phyloP scores from a whole-genome alignment of 1,140 invertebrate species.

The Rhopalosiphum padi region DNA sequence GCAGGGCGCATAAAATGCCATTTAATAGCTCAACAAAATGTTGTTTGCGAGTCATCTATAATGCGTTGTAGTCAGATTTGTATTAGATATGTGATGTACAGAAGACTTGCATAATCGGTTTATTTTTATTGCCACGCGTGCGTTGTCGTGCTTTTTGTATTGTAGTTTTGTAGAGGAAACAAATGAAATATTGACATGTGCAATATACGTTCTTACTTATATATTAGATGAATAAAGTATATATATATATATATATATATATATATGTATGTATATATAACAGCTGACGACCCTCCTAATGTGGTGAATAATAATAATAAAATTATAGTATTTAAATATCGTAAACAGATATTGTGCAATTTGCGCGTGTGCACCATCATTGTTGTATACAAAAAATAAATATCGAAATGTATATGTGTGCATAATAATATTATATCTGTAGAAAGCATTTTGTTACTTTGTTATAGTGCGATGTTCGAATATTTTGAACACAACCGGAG shows the following conservation, averaged over 20 bases:
- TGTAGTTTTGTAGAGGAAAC: background rate
- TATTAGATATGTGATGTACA: background rate
- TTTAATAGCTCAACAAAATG: background rate
- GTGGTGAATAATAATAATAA: background rate
- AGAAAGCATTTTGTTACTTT: background rate
- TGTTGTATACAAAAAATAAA: background rate
- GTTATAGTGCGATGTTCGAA: background rate
- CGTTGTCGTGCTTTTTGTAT: background rate
- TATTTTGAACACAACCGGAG: background rate
- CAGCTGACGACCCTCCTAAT: background rate
- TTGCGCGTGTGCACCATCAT: background rate
- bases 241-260: background rate
- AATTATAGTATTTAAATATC: constrained; percentile 12
- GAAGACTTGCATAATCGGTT: background rate
- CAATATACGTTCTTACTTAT: background rate
- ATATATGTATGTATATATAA: background rate
- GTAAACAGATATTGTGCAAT: constrained; percentile 3
- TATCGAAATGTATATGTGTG: background rate
- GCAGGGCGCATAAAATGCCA: background rate
- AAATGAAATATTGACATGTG: background rate
- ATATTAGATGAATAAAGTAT: background rate
- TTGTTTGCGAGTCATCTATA: background rate
- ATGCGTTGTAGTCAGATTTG: background rate
- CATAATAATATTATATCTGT: background rate
- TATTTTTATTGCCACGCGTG: background rate